These are phyloP conservation scores for Morone chrysops DNA, from an alignment of 2,113 vertebrate species.

Conservation along the genomic window DNA sequence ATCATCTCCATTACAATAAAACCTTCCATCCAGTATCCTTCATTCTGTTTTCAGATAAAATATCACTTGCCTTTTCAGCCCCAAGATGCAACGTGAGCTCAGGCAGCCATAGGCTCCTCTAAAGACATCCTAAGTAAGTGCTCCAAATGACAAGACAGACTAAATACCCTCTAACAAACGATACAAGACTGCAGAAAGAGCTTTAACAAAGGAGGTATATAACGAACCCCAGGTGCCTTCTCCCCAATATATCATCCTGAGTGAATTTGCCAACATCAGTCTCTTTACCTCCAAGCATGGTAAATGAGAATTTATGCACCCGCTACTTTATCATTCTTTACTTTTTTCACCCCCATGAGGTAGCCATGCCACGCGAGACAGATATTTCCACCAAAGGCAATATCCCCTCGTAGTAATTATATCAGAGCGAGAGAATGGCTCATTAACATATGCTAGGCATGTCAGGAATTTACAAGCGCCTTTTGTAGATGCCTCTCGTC, in stretches of 20 bases:
- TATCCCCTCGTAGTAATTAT: constrained; percentile 82
- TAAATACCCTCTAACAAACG: constrained; percentile 72
- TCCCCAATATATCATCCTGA: constrained; percentile 80
- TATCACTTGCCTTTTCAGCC: constrained; percentile 10
- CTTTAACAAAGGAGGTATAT: constrained; percentile 74
- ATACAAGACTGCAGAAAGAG: constrained; percentile 55
- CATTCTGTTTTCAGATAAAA: constrained; percentile 11
- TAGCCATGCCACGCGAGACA: constrained; percentile 62
- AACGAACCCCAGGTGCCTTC: constrained; percentile 70
- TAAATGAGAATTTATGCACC: constrained; percentile 82
- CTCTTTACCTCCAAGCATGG: constrained; percentile 71
- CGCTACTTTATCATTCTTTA: constrained; percentile 80
- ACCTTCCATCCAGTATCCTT: neutral
- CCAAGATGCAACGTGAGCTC: constrained; percentile 25
- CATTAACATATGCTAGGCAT: constrained; percentile 84
- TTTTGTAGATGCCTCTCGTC: constrained; percentile 70
- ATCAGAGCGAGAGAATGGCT: constrained; percentile 80
- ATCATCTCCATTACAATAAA: constrained; percentile 14
- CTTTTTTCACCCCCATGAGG: constrained; percentile 74
- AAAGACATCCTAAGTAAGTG: constrained; percentile 60
- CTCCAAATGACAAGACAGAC: constrained; percentile 70
- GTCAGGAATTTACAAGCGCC: constrained; percentile 80
- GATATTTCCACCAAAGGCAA: constrained; percentile 80
- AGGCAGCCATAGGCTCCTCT: constrained; percentile 34
- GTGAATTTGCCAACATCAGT: constrained; percentile 78